Percentiles rank a stretch among this genome's conserved stretches.
Evolutionary conservation across 2,797 vertebrate genomes (phyloP).

Genomic region (Gallirallus australis): DNA sequence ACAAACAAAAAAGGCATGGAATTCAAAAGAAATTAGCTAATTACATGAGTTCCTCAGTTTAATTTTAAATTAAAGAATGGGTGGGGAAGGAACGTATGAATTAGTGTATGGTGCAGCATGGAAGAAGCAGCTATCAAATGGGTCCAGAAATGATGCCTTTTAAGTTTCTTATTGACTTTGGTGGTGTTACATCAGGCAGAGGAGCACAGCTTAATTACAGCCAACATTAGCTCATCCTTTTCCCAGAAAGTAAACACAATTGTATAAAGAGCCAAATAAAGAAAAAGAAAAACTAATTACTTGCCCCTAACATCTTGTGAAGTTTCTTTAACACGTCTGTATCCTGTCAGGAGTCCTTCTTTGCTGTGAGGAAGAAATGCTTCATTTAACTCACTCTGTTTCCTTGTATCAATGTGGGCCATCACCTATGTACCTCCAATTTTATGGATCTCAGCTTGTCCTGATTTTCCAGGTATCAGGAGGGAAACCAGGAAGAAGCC

Average conservation of each 20-base stretch:
- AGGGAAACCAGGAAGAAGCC: not conserved
- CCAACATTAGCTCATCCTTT: constrained; percentile 10
- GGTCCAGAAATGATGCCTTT: not conserved
- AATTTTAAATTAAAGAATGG: not conserved
- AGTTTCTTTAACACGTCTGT: not conserved
- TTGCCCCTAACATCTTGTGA: not conserved
- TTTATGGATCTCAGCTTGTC: not conserved
- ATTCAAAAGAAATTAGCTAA: not conserved
- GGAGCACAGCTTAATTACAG: constrained; percentile 22
- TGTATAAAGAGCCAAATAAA: constrained; percentile 17
- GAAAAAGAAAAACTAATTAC: constrained; percentile 9
- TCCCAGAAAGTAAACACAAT: constrained; percentile 45
- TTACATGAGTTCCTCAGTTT: not conserved
- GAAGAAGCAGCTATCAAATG: not conserved
- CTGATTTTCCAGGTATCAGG: not conserved
- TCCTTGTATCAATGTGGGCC: not conserved
- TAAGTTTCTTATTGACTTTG: constrained; percentile 22
- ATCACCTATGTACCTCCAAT: accelerated
- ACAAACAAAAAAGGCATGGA: not conserved
- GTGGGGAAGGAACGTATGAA: not conserved
- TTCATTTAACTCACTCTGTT: not conserved
- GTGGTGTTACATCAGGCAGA: not conserved
- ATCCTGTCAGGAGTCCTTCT: not conserved
- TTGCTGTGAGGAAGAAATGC: not conserved
- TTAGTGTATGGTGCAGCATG: not conserved